These are phyloP conservation scores for Rousettus madagascariensis DNA, from an alignment of 2,797 vertebrate genomes.

Conservation along the genomic window DNA sequence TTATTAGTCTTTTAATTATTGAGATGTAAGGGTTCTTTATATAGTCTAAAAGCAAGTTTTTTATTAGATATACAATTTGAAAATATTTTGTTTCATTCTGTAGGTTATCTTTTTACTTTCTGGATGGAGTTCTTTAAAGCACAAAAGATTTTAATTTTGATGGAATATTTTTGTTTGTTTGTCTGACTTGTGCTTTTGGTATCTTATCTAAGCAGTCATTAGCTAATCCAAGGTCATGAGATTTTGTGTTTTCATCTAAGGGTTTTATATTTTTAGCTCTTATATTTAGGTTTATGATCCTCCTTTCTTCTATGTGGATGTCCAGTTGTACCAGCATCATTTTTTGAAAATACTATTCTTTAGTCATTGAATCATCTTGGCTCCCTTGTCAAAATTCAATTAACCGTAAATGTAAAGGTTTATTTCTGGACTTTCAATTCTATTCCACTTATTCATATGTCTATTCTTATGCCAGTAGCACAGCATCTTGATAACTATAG, in stretches of 20 bases:
- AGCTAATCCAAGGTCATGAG: background rate
- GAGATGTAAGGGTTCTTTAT: background rate
- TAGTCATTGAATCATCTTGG: background rate
- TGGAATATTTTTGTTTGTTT: background rate
- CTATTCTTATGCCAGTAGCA: background rate
- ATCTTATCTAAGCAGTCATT: background rate
- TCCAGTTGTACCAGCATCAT: background rate
- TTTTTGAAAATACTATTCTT: background rate
- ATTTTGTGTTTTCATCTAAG: background rate
- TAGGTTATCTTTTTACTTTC: background rate
- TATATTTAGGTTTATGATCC: background rate
- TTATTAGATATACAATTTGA: background rate
- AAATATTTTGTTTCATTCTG: background rate
- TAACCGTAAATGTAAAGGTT: background rate
- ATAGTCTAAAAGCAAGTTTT: background rate
- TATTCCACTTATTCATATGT: background rate
- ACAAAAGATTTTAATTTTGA: background rate
- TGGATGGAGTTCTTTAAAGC: background rate
- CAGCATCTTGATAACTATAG: background rate
- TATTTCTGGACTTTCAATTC: background rate
- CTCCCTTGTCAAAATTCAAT: slow-evolving; percentile 38
- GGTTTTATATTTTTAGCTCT: background rate
- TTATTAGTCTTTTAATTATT: background rate
- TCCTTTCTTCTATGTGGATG: background rate
- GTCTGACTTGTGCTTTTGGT: background rate